Conservation (phyloP, 2,888 invertebrate species). For the Leucoma salicis region DNA sequence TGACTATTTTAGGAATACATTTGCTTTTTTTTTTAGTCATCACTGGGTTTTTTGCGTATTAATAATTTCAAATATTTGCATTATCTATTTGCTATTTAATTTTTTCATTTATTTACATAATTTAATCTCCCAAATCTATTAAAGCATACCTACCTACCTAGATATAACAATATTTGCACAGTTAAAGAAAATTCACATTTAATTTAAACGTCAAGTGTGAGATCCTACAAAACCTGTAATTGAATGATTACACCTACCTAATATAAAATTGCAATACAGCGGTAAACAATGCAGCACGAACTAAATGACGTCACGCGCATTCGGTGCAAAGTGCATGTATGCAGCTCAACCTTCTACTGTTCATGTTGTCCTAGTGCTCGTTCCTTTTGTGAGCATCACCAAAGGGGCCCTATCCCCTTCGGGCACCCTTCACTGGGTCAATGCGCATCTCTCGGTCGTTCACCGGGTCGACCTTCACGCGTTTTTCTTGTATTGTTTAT, state of each 20-base stretch:
- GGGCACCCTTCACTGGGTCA: constrained; percentile 80
- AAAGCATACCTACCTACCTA: no score
- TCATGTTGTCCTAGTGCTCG: constrained; percentile 73
- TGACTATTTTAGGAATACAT: no score
- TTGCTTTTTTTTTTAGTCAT: no score
- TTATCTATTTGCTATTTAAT: no score
- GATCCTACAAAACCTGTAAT: constrained; percentile 13
- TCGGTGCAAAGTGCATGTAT: constrained; percentile 82
- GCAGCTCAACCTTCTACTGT: constrained; percentile 71
- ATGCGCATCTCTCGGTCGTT: constrained; percentile 66
- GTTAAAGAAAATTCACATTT: no score
- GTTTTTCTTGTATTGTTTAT: constrained; percentile 15
- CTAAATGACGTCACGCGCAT: constrained; percentile 70
- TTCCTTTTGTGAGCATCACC: constrained; percentile 77
- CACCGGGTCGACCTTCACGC: constrained; percentile 49
- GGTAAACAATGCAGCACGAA: constrained; percentile 72
- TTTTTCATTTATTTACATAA: no score
- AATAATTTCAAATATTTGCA: no score
- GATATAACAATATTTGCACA: no score
- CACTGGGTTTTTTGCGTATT: no score
- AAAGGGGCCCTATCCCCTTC: constrained; percentile 82
- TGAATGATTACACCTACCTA: constrained; percentile 36
- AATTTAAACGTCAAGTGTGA: no score
- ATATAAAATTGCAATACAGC: constrained; percentile 55
- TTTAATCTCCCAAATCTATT: no score